phyloP scores from a whole-genome alignment of 1,140 invertebrate species.

The Drosophila jambulina region DNA sequence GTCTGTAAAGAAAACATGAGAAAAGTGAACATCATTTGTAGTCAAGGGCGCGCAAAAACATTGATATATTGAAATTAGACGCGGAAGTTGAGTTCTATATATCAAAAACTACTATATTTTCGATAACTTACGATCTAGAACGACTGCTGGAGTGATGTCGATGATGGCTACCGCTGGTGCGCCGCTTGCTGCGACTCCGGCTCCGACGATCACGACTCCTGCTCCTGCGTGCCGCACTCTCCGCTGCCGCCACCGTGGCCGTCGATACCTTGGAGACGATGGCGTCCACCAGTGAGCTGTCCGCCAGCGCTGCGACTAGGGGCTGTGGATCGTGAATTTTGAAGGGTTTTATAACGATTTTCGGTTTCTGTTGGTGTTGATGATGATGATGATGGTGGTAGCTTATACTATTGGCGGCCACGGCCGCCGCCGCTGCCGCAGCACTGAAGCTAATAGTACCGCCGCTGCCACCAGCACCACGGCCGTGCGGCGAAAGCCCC shows the following conservation, averaged over 20 bases:
- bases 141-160: constrained; percentile 82
- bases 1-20: constrained; percentile 34
- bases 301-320: constrained; percentile 78
- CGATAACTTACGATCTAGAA: constrained; percentile 83
- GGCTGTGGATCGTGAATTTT: constrained; percentile 85
- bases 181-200: constrained; percentile 67
- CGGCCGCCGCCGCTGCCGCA: constrained; percentile 69
- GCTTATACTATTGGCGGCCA: constrained; percentile 79
- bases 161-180: constrained; percentile 61
- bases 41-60: no score
- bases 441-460: constrained; percentile 64
- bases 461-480: constrained; percentile 19
- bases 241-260: constrained; percentile 80
- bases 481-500: constrained; percentile 51
- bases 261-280: constrained; percentile 84
- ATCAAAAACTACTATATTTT: not conserved
- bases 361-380: constrained; percentile 77
- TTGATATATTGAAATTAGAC: not conserved
- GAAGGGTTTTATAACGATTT: constrained; percentile 85
- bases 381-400: constrained; percentile 71
- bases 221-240: constrained; percentile 78
- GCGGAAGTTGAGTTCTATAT: not conserved
- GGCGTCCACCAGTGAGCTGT: constrained; percentile 80
- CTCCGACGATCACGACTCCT: constrained; percentile 75
- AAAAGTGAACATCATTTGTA: not conserved